phyloP scores from a whole-genome alignment of 2,888 invertebrate genomes.

The Labia minor region DNA sequence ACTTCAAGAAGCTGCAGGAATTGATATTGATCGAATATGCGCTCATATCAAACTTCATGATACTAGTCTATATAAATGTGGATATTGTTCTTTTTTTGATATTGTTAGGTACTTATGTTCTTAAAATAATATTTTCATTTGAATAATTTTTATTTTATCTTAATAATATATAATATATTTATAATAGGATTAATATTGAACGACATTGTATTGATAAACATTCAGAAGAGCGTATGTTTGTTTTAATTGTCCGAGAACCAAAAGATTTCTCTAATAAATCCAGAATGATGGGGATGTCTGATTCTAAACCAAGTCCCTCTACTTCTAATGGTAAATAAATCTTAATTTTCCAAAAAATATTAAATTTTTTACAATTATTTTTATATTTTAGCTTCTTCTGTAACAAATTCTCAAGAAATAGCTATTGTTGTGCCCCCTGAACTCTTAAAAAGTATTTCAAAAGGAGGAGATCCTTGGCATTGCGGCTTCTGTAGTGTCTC shows the following conservation, averaged over 20 bases:
- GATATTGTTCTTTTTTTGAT: constrained; percentile 49
- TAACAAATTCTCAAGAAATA: background rate
- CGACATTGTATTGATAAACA: constrained; percentile 55
- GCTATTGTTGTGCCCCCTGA: constrained; percentile 14
- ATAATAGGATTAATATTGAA: constrained; percentile 46
- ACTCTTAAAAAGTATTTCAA: constrained; percentile 26
- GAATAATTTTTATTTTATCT: constrained; percentile 8
- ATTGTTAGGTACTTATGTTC: constrained; percentile 22
- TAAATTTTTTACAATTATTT: background rate
- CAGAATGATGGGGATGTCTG: background rate
- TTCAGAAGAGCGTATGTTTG: constrained; percentile 39
- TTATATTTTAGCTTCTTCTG: background rate
- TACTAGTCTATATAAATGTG: constrained; percentile 58
- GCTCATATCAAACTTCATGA: constrained; percentile 69
- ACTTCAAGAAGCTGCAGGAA: constrained; percentile 36
- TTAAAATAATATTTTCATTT: background rate
- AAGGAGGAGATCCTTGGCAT: constrained; percentile 54
- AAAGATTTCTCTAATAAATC: constrained; percentile 30
- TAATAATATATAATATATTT: constrained; percentile 17
- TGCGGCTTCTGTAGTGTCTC: constrained; percentile 57
- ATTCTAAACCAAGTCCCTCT: no score
- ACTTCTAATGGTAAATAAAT: background rate
- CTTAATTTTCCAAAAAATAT: background rate
- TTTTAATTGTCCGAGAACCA: constrained; percentile 40
- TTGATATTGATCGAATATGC: constrained; percentile 51